Evolutionary conservation across 2,888 invertebrate genomes (phyloP).

Genomic region (Eumerus sabulonum): DNA sequence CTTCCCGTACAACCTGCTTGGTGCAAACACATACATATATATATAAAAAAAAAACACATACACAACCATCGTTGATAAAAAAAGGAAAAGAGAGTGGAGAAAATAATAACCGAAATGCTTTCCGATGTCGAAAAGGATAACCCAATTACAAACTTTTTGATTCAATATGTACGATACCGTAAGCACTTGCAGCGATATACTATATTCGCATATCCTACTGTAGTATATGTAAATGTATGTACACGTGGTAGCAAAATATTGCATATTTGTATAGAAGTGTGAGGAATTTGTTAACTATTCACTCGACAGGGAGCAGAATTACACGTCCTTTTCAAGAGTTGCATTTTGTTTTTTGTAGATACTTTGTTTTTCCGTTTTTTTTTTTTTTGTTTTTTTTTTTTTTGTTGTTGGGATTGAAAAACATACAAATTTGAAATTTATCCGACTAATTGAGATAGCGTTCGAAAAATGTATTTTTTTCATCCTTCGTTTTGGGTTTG

Average conservation of each 20-base stretch:
- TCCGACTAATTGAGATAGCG: constrained; percentile 44
- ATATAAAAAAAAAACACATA: too few species aligned
- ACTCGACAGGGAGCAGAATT: constrained; percentile 40
- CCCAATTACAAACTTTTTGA: constrained; percentile 69
- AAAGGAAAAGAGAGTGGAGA: background rate
- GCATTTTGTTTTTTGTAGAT: constrained; percentile 28
- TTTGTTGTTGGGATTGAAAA: too few species aligned
- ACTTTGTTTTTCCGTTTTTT: constrained; percentile 22
- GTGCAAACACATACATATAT: constrained; percentile 16
- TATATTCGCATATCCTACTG: too few species aligned
- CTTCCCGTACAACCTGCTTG: constrained; percentile 31
- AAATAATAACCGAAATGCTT: constrained; percentile 54
- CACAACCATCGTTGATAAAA: too few species aligned
- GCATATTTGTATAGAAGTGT: constrained; percentile 20
- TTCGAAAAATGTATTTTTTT: constrained; percentile 29
- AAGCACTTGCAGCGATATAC: constrained; percentile 56
- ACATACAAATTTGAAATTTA: too few species aligned
- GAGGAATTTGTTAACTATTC: constrained; percentile 57
- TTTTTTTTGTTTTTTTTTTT: too few species aligned
- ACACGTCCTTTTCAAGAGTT: constrained; percentile 12
- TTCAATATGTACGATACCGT: constrained; percentile 67
- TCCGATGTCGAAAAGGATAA: constrained; percentile 69
- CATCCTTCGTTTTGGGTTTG: background rate
- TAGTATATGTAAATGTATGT: too few species aligned
- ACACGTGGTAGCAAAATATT: constrained; percentile 17